These are phyloP conservation scores for Pseudorasbora parva DNA, from an alignment of 2,113 vertebrate species.

Conservation along the genomic window DNA sequence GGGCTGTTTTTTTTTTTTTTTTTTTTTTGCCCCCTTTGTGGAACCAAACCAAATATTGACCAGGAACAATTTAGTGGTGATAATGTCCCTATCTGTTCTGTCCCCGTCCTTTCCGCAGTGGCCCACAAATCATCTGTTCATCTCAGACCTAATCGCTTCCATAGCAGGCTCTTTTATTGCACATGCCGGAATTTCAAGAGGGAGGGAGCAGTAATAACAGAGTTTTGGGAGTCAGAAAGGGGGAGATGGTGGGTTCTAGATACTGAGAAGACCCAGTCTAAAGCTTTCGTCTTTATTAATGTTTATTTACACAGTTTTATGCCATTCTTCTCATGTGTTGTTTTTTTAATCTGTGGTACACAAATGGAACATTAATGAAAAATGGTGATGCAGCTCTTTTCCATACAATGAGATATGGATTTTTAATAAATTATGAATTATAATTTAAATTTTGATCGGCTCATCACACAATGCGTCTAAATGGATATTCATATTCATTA, in stretches of 20 bases:
- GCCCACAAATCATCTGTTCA: slow-evolving; percentile 23
- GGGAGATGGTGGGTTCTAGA: background rate
- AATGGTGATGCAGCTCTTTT: background rate
- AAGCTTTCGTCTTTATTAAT: background rate
- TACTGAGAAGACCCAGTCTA: background rate
- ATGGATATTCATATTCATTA: too few relatives aligned
- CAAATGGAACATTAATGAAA: background rate
- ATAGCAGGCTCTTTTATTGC: slow-evolving; percentile 8
- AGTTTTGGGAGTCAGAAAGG: background rate
- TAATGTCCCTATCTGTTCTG: slow-evolving; percentile 19
- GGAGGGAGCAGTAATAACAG: background rate
- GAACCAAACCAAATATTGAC: slow-evolving; percentile 38
- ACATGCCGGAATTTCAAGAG: background rate
- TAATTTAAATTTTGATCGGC: background rate
- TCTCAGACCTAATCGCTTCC: background rate
- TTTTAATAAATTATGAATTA: background rate
- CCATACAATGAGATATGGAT: background rate
- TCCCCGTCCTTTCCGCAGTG: background rate
- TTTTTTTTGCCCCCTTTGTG: background rate
- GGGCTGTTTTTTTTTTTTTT: background rate
- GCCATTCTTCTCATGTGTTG: background rate
- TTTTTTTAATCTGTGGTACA: background rate
- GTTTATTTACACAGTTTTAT: background rate
- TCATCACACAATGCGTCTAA: too few relatives aligned
- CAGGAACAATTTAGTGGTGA: slow-evolving; percentile 2